These are phyloP conservation scores for Hestina assimilis DNA, from an alignment of 1,140 invertebrate genomes.

Conservation along the genomic window DNA sequence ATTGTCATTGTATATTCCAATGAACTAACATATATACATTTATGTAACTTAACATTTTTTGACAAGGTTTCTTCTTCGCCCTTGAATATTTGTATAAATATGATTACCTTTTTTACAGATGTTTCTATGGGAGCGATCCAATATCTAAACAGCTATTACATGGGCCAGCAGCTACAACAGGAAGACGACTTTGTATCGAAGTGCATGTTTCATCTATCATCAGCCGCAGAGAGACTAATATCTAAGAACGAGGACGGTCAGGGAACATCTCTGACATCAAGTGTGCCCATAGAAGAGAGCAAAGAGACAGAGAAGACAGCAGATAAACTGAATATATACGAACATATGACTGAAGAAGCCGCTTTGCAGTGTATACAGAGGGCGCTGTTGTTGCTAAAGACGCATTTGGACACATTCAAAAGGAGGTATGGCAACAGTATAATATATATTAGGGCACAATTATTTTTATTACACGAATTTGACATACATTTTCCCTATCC, in stretches of 20 bases:
- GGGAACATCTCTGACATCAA: constrained; percentile 28
- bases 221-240: constrained; percentile 86
- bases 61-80: not conserved
- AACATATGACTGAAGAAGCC: constrained; percentile 83
- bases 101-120: constrained; percentile 79
- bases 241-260: constrained; percentile 61
- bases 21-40: no score
- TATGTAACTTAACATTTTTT: no score
- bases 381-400: constrained; percentile 91
- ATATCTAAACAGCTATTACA: constrained; percentile 95
- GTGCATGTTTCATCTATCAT: constrained; percentile 93
- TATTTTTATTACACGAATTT: no score
- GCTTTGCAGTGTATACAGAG: constrained; percentile 93
- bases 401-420: constrained; percentile 94
- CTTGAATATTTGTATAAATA: not conserved
- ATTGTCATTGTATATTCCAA: no score
- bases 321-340: constrained; percentile 64
- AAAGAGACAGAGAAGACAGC: constrained; percentile 53
- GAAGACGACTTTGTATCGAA: constrained; percentile 95
- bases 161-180: constrained; percentile 92
- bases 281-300: constrained; percentile 24
- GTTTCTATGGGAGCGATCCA: constrained; percentile 96
- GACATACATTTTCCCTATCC: no score
- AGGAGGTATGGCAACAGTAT: constrained; percentile 78
- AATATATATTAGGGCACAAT: no score